Evolutionary conservation across 2,888 invertebrate species (phyloP).

Genomic region (Scaptomyza tumidula): DNA sequence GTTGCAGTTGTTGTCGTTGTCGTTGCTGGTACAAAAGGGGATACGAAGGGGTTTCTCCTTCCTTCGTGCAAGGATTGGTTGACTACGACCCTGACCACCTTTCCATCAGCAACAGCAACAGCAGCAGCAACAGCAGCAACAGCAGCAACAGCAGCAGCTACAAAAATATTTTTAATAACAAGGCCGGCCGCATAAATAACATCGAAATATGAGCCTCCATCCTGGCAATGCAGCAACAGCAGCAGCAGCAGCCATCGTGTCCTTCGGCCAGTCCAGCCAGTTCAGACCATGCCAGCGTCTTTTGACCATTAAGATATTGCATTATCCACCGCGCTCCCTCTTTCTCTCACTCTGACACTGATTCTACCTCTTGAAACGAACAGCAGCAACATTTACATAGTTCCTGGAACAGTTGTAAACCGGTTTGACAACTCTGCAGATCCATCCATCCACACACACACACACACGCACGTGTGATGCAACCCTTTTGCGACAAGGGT

Average conservation of each 20-base stretch:
- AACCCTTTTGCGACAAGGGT: constrained; percentile 32
- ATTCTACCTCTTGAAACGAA: not conserved
- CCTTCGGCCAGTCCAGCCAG: constrained; percentile 44
- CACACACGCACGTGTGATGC: constrained; percentile 2
- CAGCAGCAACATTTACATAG: constrained; percentile 48
- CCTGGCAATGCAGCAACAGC: constrained; percentile 16
- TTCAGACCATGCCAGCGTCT: constrained; percentile 36
- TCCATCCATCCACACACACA: not conserved
- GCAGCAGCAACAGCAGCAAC: too few relatives aligned
- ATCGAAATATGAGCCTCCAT: constrained; percentile 61
- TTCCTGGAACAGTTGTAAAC: constrained; percentile 19
- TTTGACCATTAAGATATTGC: constrained; percentile 71
- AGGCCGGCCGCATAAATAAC: constrained; percentile 68
- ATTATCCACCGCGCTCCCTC: constrained; percentile 11
- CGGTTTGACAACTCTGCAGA: constrained; percentile 21
- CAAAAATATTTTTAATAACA: constrained; percentile 72
- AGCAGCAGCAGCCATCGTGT: constrained; percentile 44
- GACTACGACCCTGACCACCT: constrained; percentile 54
- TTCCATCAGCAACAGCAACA: constrained; percentile 40
- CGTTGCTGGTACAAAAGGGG: not conserved
- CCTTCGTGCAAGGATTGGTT: constrained; percentile 11
- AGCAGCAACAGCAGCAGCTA: constrained; percentile 46
- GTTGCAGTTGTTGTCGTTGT: constrained; percentile 47
- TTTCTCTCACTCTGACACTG: not conserved
- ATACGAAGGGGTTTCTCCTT: not conserved